These are phyloP conservation scores for Typhlichthys eigenmanni DNA, from an alignment of 2,797 vertebrate species.

Conservation along the genomic window DNA sequence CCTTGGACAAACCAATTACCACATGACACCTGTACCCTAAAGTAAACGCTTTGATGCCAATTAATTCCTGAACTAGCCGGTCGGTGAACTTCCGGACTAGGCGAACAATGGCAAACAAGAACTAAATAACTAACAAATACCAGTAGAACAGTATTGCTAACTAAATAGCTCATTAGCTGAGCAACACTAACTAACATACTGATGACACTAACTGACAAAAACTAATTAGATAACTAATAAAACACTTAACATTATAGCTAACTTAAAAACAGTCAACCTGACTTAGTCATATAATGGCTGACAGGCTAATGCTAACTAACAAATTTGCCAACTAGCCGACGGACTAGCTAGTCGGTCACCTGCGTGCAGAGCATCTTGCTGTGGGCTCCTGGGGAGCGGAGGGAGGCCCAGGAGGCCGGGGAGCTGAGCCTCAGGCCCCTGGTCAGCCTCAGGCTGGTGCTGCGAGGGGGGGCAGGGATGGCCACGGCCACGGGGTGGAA, in stretches of 20 bases:
- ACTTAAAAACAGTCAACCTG: background rate
- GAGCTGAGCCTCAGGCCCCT: slow-evolving; percentile 80
- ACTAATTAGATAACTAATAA: too few species aligned
- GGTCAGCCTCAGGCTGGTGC: slow-evolving; percentile 71
- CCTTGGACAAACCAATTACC: background rate
- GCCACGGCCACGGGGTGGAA: slow-evolving; percentile 86
- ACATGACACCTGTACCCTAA: background rate
- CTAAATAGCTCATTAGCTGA: too few species aligned
- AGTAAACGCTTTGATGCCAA: too few species aligned
- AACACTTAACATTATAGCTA: background rate
- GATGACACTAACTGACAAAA: too few species aligned
- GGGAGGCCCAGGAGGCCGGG: slow-evolving; percentile 91
- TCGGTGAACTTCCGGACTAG: background rate
- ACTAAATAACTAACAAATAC: too few species aligned
- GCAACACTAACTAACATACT: too few species aligned
- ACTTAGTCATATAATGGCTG: background rate
- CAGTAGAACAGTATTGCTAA: too few species aligned
- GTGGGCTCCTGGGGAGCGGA: slow-evolving; percentile 86
- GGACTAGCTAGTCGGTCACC: slow-evolving; percentile 30
- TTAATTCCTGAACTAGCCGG: too few species aligned
- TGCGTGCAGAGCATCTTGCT: slow-evolving; percentile 86
- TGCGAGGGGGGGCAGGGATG: slow-evolving; percentile 73
- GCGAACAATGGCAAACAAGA: background rate
- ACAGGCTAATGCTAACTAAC: too few species aligned
- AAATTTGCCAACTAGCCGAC: too few species aligned